Evolutionary conservation across 2,113 vertebrate genomes (phyloP).

Genomic region (Phoxinus phoxinus): DNA sequence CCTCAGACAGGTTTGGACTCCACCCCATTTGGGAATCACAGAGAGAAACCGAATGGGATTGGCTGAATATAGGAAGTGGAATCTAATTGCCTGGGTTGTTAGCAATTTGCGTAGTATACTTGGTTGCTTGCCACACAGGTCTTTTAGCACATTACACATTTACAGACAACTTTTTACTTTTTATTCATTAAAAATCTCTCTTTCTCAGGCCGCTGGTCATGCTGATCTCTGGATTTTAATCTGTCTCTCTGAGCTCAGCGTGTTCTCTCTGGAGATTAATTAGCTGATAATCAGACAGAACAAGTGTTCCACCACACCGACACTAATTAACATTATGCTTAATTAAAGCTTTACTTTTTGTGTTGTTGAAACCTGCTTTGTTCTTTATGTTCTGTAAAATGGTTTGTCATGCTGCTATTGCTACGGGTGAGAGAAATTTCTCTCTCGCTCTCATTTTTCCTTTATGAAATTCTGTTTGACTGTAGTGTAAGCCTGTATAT

Average conservation of each 20-base stretch:
- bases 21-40: conserved; percentile 31
- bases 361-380: conserved; percentile 46
- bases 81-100: background rate
- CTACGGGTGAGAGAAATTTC: background rate
- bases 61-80: conserved; percentile 17
- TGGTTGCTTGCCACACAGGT: background rate
- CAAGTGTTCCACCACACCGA: conserved; percentile 69
- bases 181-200: background rate
- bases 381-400: conserved; percentile 43
- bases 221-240: conserved; percentile 56
- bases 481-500: background rate
- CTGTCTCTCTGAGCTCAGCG: conserved; percentile 58
- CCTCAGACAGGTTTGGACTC: conserved; percentile 28
- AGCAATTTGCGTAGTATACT: background rate
- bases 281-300: conserved; percentile 74
- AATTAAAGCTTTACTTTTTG: conserved; percentile 59
- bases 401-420: conserved; percentile 13
- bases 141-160: background rate
- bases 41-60: conserved; percentile 21
- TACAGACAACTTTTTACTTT: background rate
- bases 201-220: background rate
- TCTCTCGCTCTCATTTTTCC: background rate
- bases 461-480: background rate
- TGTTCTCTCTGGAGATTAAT: conserved; percentile 77
- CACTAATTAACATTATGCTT: conserved; percentile 68